Evolutionary conservation across 2,113 vertebrate species (phyloP), one percentile per base, ranked within the genome.

Genomic region (Coregonus clupeaformis): DNA sequence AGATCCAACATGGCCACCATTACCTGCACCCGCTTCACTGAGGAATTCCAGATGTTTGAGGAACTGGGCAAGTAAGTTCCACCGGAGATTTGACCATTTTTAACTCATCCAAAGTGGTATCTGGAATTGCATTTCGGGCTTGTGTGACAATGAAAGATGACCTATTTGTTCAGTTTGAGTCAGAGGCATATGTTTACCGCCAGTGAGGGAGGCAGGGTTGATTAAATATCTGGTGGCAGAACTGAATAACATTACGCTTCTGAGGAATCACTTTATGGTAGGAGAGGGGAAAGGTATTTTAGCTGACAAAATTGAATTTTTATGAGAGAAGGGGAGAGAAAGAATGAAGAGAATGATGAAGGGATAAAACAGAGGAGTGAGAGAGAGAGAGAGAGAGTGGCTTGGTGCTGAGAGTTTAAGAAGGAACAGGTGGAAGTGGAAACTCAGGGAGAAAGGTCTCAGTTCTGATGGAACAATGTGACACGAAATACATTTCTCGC

Each of bases 11-110:
- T 97, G 95, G 95, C 95, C 79, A 95, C 95, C 90, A 96, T 96
- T 90, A 96, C 95, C 91, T 96, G 95, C 90, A 96, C 94, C 64
- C 94, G 95, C 69, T 97, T 97, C 92, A 96, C 95, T 0, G 95
- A 97, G 92, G 95, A 97, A 88, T 97, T 94, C 81, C 95, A 97
- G 94, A 93, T 97, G 84, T 96, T 95, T 13, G 95, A 96, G 86
- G 95, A 97, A 94, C 89, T 97, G 90, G 95, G 95, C 89, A 97
- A 97, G 95, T 97, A 94, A 96, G 95, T 96, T 88, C 16, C 16
- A 4, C 22, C 5, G 3, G 25, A 25, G 20, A 62, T 60, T 20
- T 36, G 5, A 60, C 13, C 18, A 30, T 64, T 65, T 77, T 5
- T 22, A 30, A 36, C 60, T 18, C 11, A 7, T 69, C 7, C 20